Evolutionary conservation across 2,888 invertebrate genomes (phyloP), one percentile per base, ranked within the genome.

Genomic region (Trisateles emortualis): DNA sequence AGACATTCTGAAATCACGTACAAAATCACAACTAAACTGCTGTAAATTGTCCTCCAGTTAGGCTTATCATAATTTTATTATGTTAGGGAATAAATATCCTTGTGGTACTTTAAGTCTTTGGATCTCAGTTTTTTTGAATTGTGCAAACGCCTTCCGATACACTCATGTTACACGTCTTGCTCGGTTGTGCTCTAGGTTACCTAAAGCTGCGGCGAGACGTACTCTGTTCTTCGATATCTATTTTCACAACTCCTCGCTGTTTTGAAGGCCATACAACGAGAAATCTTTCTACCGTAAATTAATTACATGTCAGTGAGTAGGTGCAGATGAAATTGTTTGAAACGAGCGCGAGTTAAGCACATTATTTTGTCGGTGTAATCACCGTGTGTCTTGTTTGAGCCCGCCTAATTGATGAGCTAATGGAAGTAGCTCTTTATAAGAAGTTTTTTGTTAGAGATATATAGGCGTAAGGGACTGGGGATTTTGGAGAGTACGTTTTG

Each of bases 271-370:
- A 11, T 0, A 52, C 43, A 33, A 40, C 22, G 41, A 59, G 59
- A 62, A 70, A 70, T 70, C 72, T 72, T 64, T 67, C 59, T 55
- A 49, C 45, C 59, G 59, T 70, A 67, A 78, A 80, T 80, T 80
- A 76, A 78, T 80, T 66, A 72, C 63, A 58, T 54, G 68, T 67
- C 72, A 71, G 64, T 50, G 54, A 22, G 64, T 54, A 65, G 47
- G 68, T 66, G 64, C 64, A 68, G 69, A 76, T 68, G 76, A 69
- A 74, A 80, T 68, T 72, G 76, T 79, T 72, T 71, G 70, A 66
- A 66, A 64, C 64, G 68, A 61, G 46, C 56, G 56, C 45, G 56
- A 67, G 64, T 72, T 66, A 59, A 65, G 66, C 59, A 67, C 69
- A 67, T 77, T 77, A 79, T 71, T 72, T 72, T 68, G 69, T 70